phyloP scores from a whole-genome alignment of 2,888 invertebrate genomes.

The Agrypnus murinus region DNA sequence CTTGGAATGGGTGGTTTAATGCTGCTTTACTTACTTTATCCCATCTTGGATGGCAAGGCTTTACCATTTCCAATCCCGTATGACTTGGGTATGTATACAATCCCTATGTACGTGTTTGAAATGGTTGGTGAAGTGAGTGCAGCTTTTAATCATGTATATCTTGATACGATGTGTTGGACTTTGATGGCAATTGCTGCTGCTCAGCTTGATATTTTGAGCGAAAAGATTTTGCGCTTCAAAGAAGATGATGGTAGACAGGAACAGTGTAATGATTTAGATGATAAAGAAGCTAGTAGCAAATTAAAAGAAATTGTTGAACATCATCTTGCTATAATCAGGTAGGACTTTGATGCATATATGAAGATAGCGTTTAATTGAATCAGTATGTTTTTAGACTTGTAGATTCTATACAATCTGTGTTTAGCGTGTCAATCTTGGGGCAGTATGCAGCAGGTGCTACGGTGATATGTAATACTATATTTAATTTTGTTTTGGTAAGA shows the following conservation, averaged over 20 bases:
- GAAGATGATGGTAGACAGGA: background rate
- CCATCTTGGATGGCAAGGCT: constrained; percentile 41
- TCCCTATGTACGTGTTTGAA: constrained; percentile 46
- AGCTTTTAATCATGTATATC: constrained; percentile 47
- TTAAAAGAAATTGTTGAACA: constrained; percentile 41
- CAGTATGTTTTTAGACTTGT: constrained; percentile 35
- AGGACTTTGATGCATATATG: background rate
- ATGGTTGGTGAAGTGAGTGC: constrained; percentile 24
- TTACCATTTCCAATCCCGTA: constrained; percentile 51
- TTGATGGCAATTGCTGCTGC: constrained; percentile 41
- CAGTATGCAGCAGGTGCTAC: constrained; percentile 43
- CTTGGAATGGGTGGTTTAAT: constrained; percentile 17
- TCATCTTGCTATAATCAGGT: constrained; percentile 44
- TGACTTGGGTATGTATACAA: constrained; percentile 39
- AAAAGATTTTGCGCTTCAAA: constrained; percentile 22
- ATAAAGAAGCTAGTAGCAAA: background rate
- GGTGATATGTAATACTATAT: constrained; percentile 42
- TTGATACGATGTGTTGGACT: constrained; percentile 41
- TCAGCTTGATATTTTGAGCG: constrained; percentile 42
- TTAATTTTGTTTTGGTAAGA: constrained; percentile 42
- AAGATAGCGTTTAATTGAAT: no score
- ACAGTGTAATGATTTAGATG: background rate
- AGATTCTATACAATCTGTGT: constrained; percentile 37
- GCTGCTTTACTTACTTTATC: constrained; percentile 33
- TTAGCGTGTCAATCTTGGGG: constrained; percentile 36